Evolutionary conservation across 2,113 vertebrate genomes (phyloP).

Genomic region (Ondatra zibethicus): DNA sequence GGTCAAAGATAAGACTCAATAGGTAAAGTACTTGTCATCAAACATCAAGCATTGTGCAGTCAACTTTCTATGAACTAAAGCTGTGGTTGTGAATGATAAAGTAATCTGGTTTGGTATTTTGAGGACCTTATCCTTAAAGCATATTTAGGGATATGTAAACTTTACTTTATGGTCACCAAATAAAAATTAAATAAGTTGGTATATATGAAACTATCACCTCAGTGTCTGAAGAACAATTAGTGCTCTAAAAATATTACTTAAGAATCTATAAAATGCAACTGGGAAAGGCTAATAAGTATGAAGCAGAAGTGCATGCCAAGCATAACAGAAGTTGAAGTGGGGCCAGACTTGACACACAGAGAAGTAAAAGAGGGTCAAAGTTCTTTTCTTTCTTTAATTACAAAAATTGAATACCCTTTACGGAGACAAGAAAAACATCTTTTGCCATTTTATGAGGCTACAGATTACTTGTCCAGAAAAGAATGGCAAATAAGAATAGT

Average conservation of each 20-base stretch:
- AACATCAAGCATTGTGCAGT: neutral
- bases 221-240: neutral
- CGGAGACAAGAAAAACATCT: neutral
- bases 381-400: neutral
- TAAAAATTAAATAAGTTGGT: neutral
- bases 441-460: neutral
- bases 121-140: neutral
- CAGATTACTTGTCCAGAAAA: neutral
- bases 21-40: neutral
- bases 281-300: neutral
- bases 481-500: neutral
- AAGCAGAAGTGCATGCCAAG: neutral
- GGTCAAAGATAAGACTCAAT: neutral
- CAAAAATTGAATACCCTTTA: neutral
- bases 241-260: neutral
- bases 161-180: neutral
- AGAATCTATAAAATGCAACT: neutral
- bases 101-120: neutral
- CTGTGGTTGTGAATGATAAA: neutral
- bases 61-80: neutral
- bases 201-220: neutral
- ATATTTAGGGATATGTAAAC: neutral
- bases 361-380: neutral
- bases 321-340: neutral
- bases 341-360: neutral